Percentiles rank a stretch among this genome's conserved stretches.
Conservation (phyloP, 2,113 vertebrate genomes). For the Bujurquina vittata region DNA sequence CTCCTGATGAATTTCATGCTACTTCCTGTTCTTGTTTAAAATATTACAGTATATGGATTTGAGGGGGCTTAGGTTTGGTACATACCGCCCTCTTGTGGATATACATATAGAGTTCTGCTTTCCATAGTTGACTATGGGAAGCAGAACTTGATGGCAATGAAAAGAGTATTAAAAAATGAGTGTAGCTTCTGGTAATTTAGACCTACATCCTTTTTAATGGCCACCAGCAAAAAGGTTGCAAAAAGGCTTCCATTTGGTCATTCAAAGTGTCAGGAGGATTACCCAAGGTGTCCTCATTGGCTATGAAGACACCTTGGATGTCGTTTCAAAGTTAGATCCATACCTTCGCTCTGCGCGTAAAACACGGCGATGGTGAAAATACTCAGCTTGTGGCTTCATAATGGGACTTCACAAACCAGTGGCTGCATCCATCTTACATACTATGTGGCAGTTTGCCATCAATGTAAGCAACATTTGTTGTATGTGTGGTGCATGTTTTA, state of each 20-base stretch:
- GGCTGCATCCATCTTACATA: neutral
- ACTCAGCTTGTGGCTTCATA: too few relatives aligned
- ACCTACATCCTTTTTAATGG: neutral
- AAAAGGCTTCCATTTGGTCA: neutral
- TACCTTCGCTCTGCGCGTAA: too few relatives aligned
- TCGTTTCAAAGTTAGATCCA: too few relatives aligned
- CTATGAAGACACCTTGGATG: too few relatives aligned
- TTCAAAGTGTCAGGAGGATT: neutral
- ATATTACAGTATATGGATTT: neutral
- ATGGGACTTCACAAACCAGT: too few relatives aligned
- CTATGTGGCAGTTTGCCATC: neutral
- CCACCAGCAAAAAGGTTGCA: neutral
- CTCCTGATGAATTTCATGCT: neutral
- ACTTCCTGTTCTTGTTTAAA: neutral
- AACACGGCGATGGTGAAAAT: too few relatives aligned
- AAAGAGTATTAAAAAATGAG: neutral
- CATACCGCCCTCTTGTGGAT: conserved; percentile 48
- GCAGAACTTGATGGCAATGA: neutral
- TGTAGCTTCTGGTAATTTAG: neutral
- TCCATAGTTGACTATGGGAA: neutral
- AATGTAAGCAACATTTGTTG: neutral
- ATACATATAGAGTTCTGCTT: too few relatives aligned
- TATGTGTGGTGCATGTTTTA: conserved; percentile 12
- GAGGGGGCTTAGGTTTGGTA: neutral
- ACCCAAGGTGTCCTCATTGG: neutral